These are phyloP conservation scores for Alethe diademata DNA, from an alignment of 2,113 vertebrate genomes.

Conservation along the genomic window DNA sequence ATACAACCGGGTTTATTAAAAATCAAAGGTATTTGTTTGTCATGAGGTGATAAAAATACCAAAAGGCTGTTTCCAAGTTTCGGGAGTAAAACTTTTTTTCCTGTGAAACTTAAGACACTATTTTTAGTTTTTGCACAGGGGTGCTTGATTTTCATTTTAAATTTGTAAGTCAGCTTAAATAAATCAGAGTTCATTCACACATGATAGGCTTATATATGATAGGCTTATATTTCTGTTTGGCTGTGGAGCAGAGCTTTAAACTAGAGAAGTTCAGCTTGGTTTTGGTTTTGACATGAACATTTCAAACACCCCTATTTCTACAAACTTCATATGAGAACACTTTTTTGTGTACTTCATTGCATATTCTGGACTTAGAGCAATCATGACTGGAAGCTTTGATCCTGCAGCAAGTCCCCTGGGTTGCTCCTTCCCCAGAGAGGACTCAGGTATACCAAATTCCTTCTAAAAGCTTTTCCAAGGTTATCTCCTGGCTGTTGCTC, in stretches of 20 bases:
- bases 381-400: neutral
- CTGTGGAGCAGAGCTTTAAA: neutral
- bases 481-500: neutral
- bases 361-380: neutral
- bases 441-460: neutral
- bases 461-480: neutral
- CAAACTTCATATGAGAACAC: neutral
- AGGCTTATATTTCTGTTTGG: neutral
- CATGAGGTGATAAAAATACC: neutral
- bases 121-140: neutral
- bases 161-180: neutral
- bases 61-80: neutral
- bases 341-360: neutral
- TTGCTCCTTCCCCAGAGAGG: neutral
- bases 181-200: neutral
- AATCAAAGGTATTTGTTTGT: neutral
- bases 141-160: neutral
- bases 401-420: neutral
- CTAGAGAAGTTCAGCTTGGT: neutral
- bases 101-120: neutral
- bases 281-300: slow-evolving; percentile 9
- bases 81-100: neutral
- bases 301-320: neutral
- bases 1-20: neutral
- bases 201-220: neutral